Percentiles rank a stretch among this genome's conserved stretches.
phyloP scores from a whole-genome alignment of 2,113 vertebrate genomes.

The Amazona vittata region DNA sequence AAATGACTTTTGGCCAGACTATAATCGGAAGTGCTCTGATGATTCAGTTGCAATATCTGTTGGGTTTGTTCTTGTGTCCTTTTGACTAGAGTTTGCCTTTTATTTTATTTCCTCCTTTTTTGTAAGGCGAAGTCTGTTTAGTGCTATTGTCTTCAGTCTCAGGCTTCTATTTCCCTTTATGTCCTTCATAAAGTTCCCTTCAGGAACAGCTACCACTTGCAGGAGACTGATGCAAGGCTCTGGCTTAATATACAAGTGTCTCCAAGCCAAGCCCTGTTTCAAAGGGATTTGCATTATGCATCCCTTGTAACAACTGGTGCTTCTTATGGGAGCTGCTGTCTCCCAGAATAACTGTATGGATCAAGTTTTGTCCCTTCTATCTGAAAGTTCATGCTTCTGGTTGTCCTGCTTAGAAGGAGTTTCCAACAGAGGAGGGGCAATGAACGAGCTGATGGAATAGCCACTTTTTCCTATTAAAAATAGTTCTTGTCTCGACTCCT shows the following conservation, averaged over 20 bases:
- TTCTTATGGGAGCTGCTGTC: not conserved
- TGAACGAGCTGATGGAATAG: not conserved
- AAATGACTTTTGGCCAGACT: not conserved
- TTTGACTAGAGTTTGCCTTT: not conserved
- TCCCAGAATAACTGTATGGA: not conserved
- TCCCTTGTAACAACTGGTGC: not conserved
- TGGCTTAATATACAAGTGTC: not conserved
- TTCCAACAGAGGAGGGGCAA: not conserved
- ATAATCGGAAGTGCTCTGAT: not conserved
- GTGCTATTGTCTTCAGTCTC: not conserved
- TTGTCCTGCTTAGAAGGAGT: not conserved
- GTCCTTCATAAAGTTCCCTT: not conserved
- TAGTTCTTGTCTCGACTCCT: not conserved
- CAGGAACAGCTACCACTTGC: not conserved
- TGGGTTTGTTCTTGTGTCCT: not conserved
- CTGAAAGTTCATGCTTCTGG: not conserved
- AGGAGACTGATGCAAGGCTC: not conserved
- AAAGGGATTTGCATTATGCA: rapidly evolving
- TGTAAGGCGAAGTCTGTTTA: not conserved
- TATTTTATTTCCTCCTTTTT: not conserved
- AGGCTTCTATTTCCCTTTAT: not conserved
- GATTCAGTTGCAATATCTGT: not conserved
- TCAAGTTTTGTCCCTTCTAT: not conserved
- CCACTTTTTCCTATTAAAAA: not conserved
- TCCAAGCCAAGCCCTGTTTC: not conserved